phyloP scores from a whole-genome alignment of 1,140 invertebrate genomes.

The Nasonia giraulti region DNA sequence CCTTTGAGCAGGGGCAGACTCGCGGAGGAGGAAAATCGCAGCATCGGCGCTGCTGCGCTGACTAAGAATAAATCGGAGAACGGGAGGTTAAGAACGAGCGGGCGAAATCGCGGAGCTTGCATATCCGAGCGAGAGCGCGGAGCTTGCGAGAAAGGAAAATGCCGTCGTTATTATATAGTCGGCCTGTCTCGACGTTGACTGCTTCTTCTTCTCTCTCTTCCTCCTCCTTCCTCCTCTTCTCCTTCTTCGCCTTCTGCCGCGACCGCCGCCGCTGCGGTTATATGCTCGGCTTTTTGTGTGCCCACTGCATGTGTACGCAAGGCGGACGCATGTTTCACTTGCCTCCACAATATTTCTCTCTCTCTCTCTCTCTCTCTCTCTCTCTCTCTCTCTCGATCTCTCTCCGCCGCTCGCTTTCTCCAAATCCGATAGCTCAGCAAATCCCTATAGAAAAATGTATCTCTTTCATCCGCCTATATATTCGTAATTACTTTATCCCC shows the following conservation, averaged over 20 bases:
- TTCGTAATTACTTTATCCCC: background rate
- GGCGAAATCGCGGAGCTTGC: slow-evolving; percentile 44
- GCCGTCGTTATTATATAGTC: slow-evolving; percentile 30
- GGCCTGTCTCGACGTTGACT: slow-evolving; percentile 12
- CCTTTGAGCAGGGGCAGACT: background rate
- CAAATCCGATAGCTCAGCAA: slow-evolving; percentile 13
- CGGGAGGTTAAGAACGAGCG: slow-evolving; percentile 29
- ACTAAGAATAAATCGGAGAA: slow-evolving; percentile 28
- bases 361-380: background rate
- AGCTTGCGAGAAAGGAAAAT: slow-evolving; percentile 41
- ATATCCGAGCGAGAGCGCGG: slow-evolving; percentile 8
- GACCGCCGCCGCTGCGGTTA: too few species aligned
- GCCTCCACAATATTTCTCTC: background rate
- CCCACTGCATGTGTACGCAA: background rate
- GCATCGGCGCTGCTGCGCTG: background rate
- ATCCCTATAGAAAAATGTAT: background rate
- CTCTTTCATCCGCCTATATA: background rate
- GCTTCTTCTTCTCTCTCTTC: slow-evolving; percentile 2
- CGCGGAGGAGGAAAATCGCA: background rate
- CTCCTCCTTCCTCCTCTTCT: background rate
- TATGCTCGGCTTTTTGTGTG: too few species aligned
- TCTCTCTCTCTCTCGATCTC: background rate
- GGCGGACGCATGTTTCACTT: slow-evolving; percentile 14
- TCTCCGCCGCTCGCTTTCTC: background rate
- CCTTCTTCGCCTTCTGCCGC: background rate